Percentiles rank a stretch among this genome's conserved stretches.
These are phyloP conservation scores for Myrmophylax atrothorax DNA, from an alignment of 2,113 vertebrate species.

Conservation along the genomic window DNA sequence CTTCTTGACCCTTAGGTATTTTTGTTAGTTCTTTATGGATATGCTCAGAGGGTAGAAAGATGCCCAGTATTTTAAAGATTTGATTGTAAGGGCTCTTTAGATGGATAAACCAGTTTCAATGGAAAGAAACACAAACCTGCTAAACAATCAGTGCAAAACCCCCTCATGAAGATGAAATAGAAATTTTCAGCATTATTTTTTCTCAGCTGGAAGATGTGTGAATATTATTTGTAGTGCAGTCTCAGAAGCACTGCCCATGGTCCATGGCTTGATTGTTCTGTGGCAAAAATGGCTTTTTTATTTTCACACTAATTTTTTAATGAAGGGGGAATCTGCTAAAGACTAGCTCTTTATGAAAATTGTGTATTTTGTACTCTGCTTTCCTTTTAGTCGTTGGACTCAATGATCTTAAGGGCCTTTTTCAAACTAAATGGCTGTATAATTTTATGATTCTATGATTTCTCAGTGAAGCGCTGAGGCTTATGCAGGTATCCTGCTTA, in stretches of 20 bases:
- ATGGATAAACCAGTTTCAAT: not conserved
- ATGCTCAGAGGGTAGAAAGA: not conserved
- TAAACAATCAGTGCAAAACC: not conserved
- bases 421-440: not conserved
- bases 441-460: not conserved
- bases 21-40: constrained; percentile 67
- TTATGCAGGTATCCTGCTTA: not conserved
- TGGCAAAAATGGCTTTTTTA: not conserved
- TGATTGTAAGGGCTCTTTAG: not conserved
- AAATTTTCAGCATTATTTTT: not conserved
- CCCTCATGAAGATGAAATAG: not conserved
- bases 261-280: not conserved
- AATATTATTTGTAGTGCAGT: not conserved
- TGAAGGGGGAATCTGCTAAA: not conserved
- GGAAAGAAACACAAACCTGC: not conserved
- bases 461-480: not conserved
- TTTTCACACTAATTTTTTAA: not conserved
- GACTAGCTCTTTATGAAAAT: not conserved
- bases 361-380: not conserved
- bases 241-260: not conserved
- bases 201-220: not conserved
- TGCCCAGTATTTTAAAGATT: not conserved
- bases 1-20: constrained; percentile 39
- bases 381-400: not conserved
- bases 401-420: not conserved